Conservation (phyloP, 2,888 invertebrate species). For the Tiliacea citrago region DNA sequence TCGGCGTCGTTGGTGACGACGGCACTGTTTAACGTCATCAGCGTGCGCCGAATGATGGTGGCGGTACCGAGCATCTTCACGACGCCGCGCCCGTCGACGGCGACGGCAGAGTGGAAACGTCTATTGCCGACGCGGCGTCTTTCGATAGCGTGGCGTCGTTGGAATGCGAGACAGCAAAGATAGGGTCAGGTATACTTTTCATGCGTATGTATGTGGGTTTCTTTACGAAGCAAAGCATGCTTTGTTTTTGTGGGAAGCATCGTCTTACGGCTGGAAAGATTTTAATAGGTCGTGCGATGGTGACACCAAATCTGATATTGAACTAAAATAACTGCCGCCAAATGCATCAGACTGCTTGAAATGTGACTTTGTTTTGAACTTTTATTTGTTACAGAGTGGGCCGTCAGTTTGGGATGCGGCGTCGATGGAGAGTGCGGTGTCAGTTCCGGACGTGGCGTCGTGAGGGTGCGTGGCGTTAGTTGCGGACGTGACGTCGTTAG, state of each 20-base stretch:
- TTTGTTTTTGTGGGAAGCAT: background rate
- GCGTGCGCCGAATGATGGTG: background rate
- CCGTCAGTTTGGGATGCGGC: background rate
- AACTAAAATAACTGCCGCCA: background rate
- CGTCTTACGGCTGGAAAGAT: background rate
- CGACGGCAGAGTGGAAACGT: background rate
- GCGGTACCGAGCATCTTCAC: background rate
- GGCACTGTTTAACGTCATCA: conserved; percentile 1
- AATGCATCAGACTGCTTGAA: background rate
- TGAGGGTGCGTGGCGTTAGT: background rate
- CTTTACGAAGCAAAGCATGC: background rate
- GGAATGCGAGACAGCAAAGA: background rate
- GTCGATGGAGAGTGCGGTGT: background rate
- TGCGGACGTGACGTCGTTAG: background rate
- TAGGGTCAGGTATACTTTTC: background rate
- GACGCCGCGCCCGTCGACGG: background rate
- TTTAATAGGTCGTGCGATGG: background rate
- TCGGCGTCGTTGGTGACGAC: background rate
- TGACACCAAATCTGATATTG: background rate
- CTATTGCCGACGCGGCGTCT: background rate
- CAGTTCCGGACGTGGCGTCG: no score
- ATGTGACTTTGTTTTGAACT: background rate
- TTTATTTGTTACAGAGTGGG: background rate
- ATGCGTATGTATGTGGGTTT: background rate
- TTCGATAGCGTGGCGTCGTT: background rate